Evolutionary conservation across 2,888 invertebrate species (phyloP).

Genomic region (Linnaemya vulpina): DNA sequence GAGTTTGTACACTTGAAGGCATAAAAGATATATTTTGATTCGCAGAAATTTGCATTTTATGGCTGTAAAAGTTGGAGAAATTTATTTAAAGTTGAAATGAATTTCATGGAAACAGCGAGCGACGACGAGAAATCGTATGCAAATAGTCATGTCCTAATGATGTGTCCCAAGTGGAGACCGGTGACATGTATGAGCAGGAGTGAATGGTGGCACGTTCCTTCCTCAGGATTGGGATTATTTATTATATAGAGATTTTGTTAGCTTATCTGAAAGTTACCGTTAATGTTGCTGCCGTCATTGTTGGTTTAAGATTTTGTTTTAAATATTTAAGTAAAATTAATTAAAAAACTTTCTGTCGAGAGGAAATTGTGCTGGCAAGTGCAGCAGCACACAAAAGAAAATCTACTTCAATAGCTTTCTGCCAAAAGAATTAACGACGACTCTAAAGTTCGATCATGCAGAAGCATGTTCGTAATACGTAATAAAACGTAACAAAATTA

Average conservation of each 20-base stretch:
- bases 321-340: neutral
- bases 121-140: neutral
- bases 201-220: neutral
- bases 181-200: neutral
- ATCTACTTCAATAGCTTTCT: too few relatives aligned
- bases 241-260: slow-evolving; percentile 43
- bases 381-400: too few relatives aligned
- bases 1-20: slow-evolving; percentile 49
- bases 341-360: neutral
- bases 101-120: neutral
- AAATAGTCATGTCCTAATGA: slow-evolving; percentile 30
- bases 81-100: slow-evolving; percentile 1
- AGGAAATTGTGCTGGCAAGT: too few relatives aligned
- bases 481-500: neutral
- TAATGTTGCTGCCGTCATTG: neutral
- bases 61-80: slow-evolving; percentile 38
- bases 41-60: slow-evolving; percentile 51
- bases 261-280: neutral
- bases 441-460: too few relatives aligned
- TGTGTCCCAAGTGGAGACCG: slow-evolving; percentile 20
- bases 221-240: slow-evolving; percentile 17
- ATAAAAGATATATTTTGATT: slow-evolving; percentile 43
- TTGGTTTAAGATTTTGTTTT: neutral
- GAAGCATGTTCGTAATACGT: too few relatives aligned
- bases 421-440: too few relatives aligned